Evolutionary conservation across 2,888 invertebrate genomes (phyloP).

Genomic region (Schizotus pectinicornis): DNA sequence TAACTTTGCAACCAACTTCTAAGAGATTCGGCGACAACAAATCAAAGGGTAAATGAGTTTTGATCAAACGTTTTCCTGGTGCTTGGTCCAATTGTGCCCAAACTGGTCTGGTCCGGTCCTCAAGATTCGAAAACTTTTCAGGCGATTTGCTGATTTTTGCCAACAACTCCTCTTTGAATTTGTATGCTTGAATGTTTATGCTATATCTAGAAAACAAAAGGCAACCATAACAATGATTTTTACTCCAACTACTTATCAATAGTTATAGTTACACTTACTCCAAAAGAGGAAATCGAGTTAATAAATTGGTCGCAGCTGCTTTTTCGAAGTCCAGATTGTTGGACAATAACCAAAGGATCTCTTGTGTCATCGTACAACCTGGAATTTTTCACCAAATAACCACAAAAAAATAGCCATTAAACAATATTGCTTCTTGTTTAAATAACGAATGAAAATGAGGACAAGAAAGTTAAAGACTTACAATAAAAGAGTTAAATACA

Average conservation of each 20-base stretch:
- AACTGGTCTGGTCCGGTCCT: slow-evolving; percentile 66
- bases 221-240: too few relatives aligned
- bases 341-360: slow-evolving; percentile 78
- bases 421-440: too few relatives aligned
- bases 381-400: too few relatives aligned
- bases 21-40: slow-evolving; percentile 70
- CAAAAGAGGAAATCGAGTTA: slow-evolving; percentile 77
- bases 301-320: slow-evolving; percentile 64
- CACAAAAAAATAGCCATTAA: too few relatives aligned
- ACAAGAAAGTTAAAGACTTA: too few relatives aligned
- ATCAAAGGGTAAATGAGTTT: slow-evolving; percentile 80
- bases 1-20: slow-evolving; percentile 62
- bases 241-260: too few relatives aligned
- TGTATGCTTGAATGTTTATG: too few relatives aligned
- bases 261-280: slow-evolving; percentile 66
- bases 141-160: slow-evolving; percentile 64
- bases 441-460: too few relatives aligned
- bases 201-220: background rate
- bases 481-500: too few relatives aligned
- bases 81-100: slow-evolving; percentile 62
- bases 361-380: slow-evolving; percentile 82
- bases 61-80: slow-evolving; percentile 65
- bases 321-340: slow-evolving; percentile 75
- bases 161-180: slow-evolving; percentile 63
- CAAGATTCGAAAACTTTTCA: slow-evolving; percentile 63